phyloP scores from a whole-genome alignment of 2,113 vertebrate genomes.

The Pionites leucogaster region DNA sequence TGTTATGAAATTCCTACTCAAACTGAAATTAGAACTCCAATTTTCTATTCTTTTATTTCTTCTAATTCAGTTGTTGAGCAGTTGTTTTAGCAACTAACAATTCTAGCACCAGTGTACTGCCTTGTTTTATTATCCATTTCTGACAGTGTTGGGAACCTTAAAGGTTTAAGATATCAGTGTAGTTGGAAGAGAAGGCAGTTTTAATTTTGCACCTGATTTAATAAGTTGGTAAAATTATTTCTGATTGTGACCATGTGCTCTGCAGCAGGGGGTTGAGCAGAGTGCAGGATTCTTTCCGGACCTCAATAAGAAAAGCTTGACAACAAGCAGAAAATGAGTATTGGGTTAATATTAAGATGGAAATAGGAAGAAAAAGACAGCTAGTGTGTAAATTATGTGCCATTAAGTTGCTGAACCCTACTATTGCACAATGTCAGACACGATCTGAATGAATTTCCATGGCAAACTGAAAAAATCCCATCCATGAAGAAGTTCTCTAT shows the following conservation, averaged over 20 bases:
- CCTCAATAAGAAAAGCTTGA: neutral
- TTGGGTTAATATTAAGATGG: neutral
- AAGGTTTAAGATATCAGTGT: neutral
- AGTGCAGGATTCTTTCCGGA: neutral
- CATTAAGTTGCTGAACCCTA: neutral
- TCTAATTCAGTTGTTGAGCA: neutral
- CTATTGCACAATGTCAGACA: neutral
- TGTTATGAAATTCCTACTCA: neutral
- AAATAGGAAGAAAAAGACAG: neutral
- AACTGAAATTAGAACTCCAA: neutral
- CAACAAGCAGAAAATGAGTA: neutral
- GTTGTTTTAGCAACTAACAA: neutral
- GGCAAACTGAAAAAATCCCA: neutral
- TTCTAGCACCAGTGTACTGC: neutral
- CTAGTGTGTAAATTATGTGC: neutral
- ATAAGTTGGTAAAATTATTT: neutral
- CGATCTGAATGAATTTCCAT: neutral
- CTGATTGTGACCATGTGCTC: neutral
- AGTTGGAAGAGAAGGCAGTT: neutral
- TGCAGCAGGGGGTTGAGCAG: rapidly evolving
- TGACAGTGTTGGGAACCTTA: neutral
- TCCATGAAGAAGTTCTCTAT: neutral
- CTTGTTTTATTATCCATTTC: neutral
- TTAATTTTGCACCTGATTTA: neutral
- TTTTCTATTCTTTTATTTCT: neutral